A percentile compares a stretch with the other conserved stretches of the same genome.
Evolutionary conservation across 2,888 invertebrate genomes (phyloP).

Genomic region (Crossocerus cetratus): DNA sequence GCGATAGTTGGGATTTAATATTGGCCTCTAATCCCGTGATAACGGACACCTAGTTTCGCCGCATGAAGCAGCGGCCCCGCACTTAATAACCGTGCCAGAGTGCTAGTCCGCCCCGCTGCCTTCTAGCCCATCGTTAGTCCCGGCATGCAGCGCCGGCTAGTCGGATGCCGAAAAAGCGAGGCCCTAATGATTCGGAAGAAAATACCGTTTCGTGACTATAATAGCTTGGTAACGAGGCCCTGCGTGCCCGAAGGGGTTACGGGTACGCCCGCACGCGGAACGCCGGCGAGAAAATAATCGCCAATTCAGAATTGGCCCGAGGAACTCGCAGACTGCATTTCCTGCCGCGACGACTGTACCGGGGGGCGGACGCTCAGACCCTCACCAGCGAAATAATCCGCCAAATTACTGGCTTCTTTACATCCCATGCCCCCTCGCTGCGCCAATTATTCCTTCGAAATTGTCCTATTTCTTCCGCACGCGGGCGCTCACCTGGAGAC

Average conservation of each 20-base stretch:
- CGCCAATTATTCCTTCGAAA: neutral
- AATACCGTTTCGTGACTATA: conserved; percentile 19
- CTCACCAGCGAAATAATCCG: neutral
- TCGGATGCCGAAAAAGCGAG: neutral
- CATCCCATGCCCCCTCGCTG: neutral
- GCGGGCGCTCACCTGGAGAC: neutral
- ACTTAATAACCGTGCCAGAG: conserved; percentile 25
- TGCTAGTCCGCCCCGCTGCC: neutral
- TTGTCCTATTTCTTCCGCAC: neutral
- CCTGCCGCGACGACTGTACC: neutral
- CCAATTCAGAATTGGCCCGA: too few relatives aligned
- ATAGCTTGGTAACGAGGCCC: neutral
- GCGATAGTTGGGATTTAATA: conserved; percentile 49
- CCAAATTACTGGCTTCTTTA: neutral
- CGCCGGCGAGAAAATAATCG: too few relatives aligned
- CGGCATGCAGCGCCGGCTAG: neutral
- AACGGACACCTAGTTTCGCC: conserved; percentile 25
- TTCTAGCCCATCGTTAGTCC: neutral
- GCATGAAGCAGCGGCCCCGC: neutral
- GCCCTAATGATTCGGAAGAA: conserved; percentile 1
- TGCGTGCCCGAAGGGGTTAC: conserved; percentile 6
- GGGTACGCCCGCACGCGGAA: neutral
- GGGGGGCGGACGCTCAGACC: neutral
- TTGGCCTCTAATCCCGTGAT: conserved; percentile 39
- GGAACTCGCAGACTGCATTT: neutral